Conservation (phyloP, 2,797 vertebrate species). For the Lacerta agilis region DNA sequence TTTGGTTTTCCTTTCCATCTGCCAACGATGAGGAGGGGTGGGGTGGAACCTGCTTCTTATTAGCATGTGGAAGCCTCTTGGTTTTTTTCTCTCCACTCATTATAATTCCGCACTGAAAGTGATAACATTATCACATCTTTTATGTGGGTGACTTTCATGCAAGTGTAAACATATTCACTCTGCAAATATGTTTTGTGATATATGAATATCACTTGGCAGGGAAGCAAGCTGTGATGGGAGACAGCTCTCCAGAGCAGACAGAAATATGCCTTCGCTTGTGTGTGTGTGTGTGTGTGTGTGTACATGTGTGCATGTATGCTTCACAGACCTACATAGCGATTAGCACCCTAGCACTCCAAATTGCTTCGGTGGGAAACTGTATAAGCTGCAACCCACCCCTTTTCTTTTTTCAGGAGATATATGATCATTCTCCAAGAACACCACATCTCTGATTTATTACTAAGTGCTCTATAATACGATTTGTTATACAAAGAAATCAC, state of each 20-base stretch:
- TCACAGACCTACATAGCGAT: constrained; percentile 7
- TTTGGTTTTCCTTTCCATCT: constrained; percentile 27
- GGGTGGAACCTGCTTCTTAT: constrained; percentile 24
- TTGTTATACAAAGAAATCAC: neutral
- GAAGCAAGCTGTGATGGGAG: constrained; percentile 24
- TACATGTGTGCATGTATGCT: neutral
- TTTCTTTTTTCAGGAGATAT: neutral
- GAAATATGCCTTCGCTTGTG: neutral
- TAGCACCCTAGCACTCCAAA: constrained; percentile 10
- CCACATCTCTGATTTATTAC: neutral
- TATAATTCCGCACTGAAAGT: constrained; percentile 45
- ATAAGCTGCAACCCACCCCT: neutral
- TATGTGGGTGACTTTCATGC: constrained; percentile 45
- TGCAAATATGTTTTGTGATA: constrained; percentile 35
- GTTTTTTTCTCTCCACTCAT: constrained; percentile 20
- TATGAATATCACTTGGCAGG: constrained; percentile 11
- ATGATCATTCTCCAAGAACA: neutral
- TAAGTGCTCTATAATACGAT: neutral
- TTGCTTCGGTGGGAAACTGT: constrained; percentile 2
- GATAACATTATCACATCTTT: constrained; percentile 51
- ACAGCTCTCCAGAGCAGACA: neutral
- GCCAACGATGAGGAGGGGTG: neutral
- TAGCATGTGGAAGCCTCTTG: constrained; percentile 31
- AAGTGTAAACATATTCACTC: constrained; percentile 37
- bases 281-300: no score